Conservation (phyloP, 2,888 invertebrate species). For the Meiosimyza platycephala region DNA sequence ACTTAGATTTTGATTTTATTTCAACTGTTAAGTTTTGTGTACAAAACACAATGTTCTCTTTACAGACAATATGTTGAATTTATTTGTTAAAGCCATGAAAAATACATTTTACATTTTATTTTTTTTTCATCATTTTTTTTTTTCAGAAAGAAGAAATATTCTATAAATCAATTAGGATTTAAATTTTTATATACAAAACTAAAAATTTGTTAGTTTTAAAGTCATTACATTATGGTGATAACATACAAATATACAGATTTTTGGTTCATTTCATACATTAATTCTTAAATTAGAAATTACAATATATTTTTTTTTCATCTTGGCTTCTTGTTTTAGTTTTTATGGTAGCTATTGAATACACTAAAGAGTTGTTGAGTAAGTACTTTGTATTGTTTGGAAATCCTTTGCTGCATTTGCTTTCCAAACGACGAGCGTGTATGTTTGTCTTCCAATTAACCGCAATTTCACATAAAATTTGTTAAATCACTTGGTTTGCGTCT, state of each 20-base stretch:
- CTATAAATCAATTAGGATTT: too few relatives aligned
- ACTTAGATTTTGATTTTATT: too few relatives aligned
- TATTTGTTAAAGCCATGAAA: neutral
- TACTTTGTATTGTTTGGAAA: too few relatives aligned
- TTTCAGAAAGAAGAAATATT: too few relatives aligned
- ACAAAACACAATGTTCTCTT: too few relatives aligned
- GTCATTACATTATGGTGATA: too few relatives aligned
- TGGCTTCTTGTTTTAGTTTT: neutral
- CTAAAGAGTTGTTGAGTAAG: too few relatives aligned
- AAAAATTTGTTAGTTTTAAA: too few relatives aligned
- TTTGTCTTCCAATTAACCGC: neutral
- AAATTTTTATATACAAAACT: too few relatives aligned
- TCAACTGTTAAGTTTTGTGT: too few relatives aligned
- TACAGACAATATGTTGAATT: neutral
- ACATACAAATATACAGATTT: neutral
- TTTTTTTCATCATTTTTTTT: too few relatives aligned
- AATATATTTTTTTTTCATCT: conserved; percentile 22
- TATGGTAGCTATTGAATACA: neutral
- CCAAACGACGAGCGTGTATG: neutral
- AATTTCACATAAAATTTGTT: conserved; percentile 37
- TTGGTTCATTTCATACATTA: conserved; percentile 20
- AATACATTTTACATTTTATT: conserved; percentile 7
- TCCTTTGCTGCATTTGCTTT: neutral
- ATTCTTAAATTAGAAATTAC: too few relatives aligned
- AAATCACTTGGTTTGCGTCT: conserved; percentile 40